These are phyloP conservation scores for Leptoteleia sp. DNA, from an alignment of 1,140 invertebrate species.

Conservation along the genomic window DNA sequence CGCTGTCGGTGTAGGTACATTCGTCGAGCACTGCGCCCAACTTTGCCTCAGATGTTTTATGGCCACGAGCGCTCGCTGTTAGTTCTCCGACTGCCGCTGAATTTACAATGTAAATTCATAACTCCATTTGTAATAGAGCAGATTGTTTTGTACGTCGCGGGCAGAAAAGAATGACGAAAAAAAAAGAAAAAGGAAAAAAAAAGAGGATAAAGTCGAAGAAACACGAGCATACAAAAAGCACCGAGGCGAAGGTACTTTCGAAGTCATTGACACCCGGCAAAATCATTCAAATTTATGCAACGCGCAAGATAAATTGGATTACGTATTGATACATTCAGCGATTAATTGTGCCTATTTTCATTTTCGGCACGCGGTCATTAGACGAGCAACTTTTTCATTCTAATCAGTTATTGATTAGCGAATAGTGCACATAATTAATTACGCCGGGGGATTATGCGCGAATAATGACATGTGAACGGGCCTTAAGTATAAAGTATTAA, in stretches of 20 bases:
- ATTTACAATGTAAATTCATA: conserved; percentile 63
- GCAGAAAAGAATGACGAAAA: too few relatives aligned
- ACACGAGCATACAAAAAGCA: neutral
- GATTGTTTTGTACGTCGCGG: conserved; percentile 36
- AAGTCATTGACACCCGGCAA: conserved; percentile 40
- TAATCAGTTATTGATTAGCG: neutral
- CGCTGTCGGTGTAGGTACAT: conserved; percentile 36
- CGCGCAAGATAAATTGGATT: conserved; percentile 17
- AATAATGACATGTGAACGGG: too few relatives aligned
- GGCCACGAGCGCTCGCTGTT: conserved; percentile 29
- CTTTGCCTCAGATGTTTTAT: conserved; percentile 48
- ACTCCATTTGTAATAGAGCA: conserved; percentile 53
- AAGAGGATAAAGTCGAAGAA: conserved; percentile 1
- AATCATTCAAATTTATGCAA: conserved; percentile 45
- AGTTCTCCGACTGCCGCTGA: conserved; percentile 30
- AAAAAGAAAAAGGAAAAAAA: conserved; percentile 5
- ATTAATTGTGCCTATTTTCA: conserved; percentile 23
- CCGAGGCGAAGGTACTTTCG: conserved; percentile 11
- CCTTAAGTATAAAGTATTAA: too few relatives aligned
- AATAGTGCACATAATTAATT: too few relatives aligned
- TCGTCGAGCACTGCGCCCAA: conserved; percentile 39
- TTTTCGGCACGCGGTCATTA: conserved; percentile 12
- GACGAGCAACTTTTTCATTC: conserved; percentile 10
- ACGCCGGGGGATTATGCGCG: too few relatives aligned
- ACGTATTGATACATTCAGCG: conserved; percentile 14